These are phyloP conservation scores for Tinamus major DNA, from an alignment of 2,797 vertebrate species.

Conservation along the genomic window DNA sequence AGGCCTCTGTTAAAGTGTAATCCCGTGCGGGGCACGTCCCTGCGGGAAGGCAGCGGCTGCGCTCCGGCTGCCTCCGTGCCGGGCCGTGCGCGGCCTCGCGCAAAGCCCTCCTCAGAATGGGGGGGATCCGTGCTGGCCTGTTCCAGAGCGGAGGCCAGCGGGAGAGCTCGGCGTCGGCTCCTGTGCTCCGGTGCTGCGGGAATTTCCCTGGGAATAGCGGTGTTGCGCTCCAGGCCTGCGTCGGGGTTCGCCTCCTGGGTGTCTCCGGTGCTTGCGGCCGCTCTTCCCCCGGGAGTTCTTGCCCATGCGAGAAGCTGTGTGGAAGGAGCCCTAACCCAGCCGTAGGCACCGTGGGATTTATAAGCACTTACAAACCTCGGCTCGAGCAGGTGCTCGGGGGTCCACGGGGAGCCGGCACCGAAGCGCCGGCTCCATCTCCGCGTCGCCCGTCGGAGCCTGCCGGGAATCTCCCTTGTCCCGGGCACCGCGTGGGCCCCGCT, in stretches of 20 bases:
- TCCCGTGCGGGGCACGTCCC: constrained; percentile 7
- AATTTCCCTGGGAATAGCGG: neutral
- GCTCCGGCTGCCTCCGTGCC: neutral
- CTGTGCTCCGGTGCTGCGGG: neutral
- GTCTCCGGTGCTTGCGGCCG: neutral
- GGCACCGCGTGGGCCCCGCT: constrained; percentile 7
- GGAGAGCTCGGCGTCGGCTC: neutral
- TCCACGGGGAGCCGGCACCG: constrained; percentile 39
- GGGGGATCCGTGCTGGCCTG: neutral
- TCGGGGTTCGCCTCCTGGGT: neutral
- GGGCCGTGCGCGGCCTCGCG: too few species aligned
- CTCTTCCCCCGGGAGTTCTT: neutral
- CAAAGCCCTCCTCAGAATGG: neutral
- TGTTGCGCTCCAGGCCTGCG: neutral
- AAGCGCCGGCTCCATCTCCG: constrained; percentile 48
- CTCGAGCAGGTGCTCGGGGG: constrained; percentile 12
- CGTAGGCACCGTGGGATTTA: constrained; percentile 16
- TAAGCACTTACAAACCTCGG: constrained; percentile 30
- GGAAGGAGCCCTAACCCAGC: constrained; percentile 3
- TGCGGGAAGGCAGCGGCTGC: constrained; percentile 8
- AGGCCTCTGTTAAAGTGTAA: constrained; percentile 70
- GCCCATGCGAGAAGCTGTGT: neutral
- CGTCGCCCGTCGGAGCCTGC: constrained; percentile 18
- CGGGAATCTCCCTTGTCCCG: constrained; percentile 51
- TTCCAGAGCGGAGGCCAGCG: neutral